A percentile compares a stretch with the other conserved stretches of the same genome.
Evolutionary conservation across 2,888 invertebrate species (phyloP).

Genomic region (Patella ulyssiponensis): DNA sequence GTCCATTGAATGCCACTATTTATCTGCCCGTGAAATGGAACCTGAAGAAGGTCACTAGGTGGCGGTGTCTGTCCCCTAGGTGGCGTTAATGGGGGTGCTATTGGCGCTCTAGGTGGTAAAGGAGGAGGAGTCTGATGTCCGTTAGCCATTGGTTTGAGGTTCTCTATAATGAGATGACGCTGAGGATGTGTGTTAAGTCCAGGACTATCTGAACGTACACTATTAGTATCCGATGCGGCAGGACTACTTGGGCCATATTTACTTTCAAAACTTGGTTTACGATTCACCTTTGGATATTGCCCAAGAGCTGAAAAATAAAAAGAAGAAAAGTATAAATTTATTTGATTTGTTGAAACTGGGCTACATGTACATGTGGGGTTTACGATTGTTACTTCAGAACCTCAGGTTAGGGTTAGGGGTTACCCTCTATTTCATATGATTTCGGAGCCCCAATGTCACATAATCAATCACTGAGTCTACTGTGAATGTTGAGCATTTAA

Average conservation of each 20-base stretch:
- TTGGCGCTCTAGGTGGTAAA: conserved; percentile 58
- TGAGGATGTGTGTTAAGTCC: conserved; percentile 35
- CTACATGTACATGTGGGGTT: neutral
- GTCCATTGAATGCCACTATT: neutral
- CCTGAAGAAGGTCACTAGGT: conserved; percentile 35
- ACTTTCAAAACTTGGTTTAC: conserved; percentile 90
- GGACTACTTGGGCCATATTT: conserved; percentile 87
- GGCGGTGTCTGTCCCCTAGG: conserved; percentile 48
- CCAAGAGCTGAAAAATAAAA: conserved; percentile 26
- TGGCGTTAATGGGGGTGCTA: conserved; percentile 36
- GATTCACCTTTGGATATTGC: conserved; percentile 76
- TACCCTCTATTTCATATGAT: no score
- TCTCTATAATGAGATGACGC: conserved; percentile 16
- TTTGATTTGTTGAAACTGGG: neutral
- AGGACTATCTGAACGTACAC: conserved; percentile 74
- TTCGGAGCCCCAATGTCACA: no score
- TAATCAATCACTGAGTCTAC: no score
- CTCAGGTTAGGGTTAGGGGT: no score
- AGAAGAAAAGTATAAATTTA: neutral
- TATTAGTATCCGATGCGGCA: conserved; percentile 88
- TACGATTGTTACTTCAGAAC: neutral
- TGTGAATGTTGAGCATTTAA: no score
- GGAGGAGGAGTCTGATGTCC: conserved; percentile 76
- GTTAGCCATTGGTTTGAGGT: conserved; percentile 41
- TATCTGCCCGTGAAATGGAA: conserved; percentile 13